Conservation (phyloP, 2,888 invertebrate genomes). For the Rhyacophila evoluta region DNA sequence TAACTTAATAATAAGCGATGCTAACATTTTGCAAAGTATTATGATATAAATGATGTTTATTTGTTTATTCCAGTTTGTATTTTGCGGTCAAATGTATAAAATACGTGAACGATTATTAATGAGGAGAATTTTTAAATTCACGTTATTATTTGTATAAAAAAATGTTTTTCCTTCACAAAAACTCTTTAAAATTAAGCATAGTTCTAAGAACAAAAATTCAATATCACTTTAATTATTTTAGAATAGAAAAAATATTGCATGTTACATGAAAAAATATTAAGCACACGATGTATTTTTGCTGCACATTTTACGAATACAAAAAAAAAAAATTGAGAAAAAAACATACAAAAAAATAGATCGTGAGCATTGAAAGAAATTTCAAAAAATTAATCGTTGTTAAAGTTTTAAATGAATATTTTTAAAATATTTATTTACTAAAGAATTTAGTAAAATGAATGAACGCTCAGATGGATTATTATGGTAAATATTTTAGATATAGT, state of each 20-base stretch:
- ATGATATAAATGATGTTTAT: no score
- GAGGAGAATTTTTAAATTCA: neutral
- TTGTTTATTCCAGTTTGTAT: neutral
- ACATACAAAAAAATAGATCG: conserved; percentile 29
- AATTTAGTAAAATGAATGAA: neutral
- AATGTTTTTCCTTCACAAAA: neutral
- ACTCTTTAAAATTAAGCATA: neutral
- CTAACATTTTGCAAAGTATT: no score
- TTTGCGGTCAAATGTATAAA: neutral
- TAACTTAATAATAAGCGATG: no score
- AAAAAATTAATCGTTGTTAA: neutral
- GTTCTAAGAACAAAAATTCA: conserved; percentile 2
- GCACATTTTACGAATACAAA: conserved; percentile 43
- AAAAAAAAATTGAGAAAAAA: conserved; percentile 40
- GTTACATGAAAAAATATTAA: conserved; percentile 40
- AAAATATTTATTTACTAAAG: neutral
- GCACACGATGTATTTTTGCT: conserved; percentile 51
- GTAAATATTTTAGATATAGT: conserved; percentile 17
- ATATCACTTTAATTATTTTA: conserved; percentile 15
- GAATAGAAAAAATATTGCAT: conserved; percentile 42
- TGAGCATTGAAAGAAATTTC: conserved; percentile 20
- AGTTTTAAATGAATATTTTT: neutral
- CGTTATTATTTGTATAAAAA: neutral
- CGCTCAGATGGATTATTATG: conserved; percentile 30
- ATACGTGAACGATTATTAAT: neutral